Percentiles rank a stretch among this genome's conserved stretches.
These are phyloP conservation scores for Ischnura elegans DNA, from an alignment of 2,888 invertebrate genomes.

Conservation along the genomic window DNA sequence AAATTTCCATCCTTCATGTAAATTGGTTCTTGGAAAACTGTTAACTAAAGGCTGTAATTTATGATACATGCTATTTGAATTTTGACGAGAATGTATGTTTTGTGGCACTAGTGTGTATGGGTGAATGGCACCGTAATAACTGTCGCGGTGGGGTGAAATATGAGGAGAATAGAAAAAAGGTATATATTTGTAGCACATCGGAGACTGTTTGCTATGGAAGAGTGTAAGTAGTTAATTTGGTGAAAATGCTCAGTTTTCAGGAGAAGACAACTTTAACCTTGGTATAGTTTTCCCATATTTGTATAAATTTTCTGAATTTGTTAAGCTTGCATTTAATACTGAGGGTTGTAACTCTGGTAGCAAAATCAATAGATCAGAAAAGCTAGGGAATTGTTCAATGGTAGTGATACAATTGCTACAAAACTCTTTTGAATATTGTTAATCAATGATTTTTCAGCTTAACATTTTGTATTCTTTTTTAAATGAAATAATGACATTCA, in stretches of 20 bases:
- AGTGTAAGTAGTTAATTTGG: slow-evolving; percentile 50
- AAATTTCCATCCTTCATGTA: neutral
- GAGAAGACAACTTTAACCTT: slow-evolving; percentile 47
- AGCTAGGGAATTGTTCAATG: slow-evolving; percentile 23
- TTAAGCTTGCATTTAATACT: slow-evolving; percentile 60
- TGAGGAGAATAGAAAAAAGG: slow-evolving; percentile 52
- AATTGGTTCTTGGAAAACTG: slow-evolving; percentile 25
- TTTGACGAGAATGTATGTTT: slow-evolving; percentile 34
- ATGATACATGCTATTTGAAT: slow-evolving; percentile 32
- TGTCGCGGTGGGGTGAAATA: neutral
- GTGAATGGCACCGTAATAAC: slow-evolving; percentile 9
- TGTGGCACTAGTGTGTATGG: slow-evolving; percentile 33
- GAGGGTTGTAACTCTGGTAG: slow-evolving; percentile 48
- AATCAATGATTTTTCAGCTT: slow-evolving; percentile 17
- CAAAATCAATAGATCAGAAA: slow-evolving; percentile 48
- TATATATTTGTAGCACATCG: slow-evolving; percentile 65
- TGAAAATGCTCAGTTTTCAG: slow-evolving; percentile 57
- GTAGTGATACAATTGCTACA: slow-evolving; percentile 47
- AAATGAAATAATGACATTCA: neutral
- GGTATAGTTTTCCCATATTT: slow-evolving; percentile 57
- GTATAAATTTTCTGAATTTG: slow-evolving; percentile 56
- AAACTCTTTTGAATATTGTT: slow-evolving; percentile 52
- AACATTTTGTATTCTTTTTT: slow-evolving; percentile 55
- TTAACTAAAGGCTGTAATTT: slow-evolving; percentile 33
- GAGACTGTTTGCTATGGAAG: slow-evolving; percentile 55